Percentiles rank a stretch among this genome's conserved stretches.
Evolutionary conservation across 2,888 invertebrate species (phyloP).

Genomic region (Charanyca ferruginea): DNA sequence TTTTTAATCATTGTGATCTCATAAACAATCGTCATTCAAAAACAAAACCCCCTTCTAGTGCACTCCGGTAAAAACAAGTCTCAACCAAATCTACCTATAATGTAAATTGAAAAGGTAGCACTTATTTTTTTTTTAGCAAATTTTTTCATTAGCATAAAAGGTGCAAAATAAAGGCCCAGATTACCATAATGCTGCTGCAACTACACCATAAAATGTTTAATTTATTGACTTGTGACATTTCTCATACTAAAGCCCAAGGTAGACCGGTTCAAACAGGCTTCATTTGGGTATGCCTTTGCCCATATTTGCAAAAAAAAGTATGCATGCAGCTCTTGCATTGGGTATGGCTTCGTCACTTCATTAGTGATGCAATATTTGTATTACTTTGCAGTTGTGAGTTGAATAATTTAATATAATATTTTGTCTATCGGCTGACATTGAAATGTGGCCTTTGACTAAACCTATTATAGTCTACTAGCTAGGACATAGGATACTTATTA

Average conservation of each 20-base stretch:
- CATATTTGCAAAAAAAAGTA: slow-evolving; percentile 7
- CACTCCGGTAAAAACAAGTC: too few species aligned
- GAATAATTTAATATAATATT: neutral
- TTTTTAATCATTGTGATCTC: neutral
- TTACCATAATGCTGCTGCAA: slow-evolving; percentile 7
- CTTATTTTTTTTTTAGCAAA: too few species aligned
- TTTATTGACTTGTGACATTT: slow-evolving; percentile 47
- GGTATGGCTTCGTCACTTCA: slow-evolving; percentile 17
- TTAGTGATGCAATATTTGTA: slow-evolving; percentile 21
- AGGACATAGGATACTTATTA: neutral
- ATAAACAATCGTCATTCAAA: too few species aligned
- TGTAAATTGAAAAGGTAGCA: too few species aligned
- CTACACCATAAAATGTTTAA: slow-evolving; percentile 23
- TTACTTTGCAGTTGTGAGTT: neutral
- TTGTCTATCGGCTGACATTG: neutral
- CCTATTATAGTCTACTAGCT: neutral
- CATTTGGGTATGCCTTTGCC: slow-evolving; percentile 12
- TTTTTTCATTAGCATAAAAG: neutral
- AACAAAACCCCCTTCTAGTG: too few species aligned
- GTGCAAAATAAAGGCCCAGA: neutral
- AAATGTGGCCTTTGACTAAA: neutral
- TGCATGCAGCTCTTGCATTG: slow-evolving; percentile 7
- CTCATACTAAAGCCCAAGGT: slow-evolving; percentile 43
- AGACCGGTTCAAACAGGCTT: slow-evolving; percentile 20
- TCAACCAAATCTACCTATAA: neutral